Evolutionary conservation across 2,113 vertebrate species (phyloP).

Genomic region (Gallinago paraguaiae): DNA sequence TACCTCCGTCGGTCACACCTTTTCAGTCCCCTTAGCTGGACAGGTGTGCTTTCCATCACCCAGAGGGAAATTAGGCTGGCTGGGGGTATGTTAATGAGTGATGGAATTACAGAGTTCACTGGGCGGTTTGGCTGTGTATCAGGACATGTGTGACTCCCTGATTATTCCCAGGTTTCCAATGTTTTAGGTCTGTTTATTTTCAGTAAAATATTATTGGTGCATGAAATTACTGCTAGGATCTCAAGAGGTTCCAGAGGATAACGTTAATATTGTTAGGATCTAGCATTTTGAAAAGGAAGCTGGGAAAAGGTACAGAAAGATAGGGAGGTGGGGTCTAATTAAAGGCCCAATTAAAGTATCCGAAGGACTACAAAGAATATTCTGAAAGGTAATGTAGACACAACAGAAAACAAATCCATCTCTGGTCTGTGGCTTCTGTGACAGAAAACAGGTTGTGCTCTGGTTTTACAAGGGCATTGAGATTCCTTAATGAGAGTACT

Average conservation of each 20-base stretch:
- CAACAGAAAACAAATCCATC: conserved; percentile 16
- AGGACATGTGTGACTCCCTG: background rate
- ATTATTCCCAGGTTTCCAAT: conserved; percentile 10
- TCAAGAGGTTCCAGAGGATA: conserved; percentile 27
- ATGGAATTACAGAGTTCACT: background rate
- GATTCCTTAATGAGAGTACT: conserved; percentile 16
- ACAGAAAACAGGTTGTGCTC: conserved; percentile 29
- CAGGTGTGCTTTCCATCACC: background rate
- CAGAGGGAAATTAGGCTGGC: background rate
- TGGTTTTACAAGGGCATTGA: conserved; percentile 7
- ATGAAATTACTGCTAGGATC: conserved; percentile 40
- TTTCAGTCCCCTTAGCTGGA: background rate
- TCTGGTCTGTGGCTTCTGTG: conserved; percentile 20
- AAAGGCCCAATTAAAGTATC: conserved; percentile 20
- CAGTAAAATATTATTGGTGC: conserved; percentile 8
- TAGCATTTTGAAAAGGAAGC: background rate
- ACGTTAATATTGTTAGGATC: conserved; percentile 48
- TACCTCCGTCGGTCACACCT: conserved; percentile 1
- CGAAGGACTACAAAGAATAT: background rate
- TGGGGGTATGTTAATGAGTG: conserved; percentile 15
- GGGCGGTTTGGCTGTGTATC: background rate
- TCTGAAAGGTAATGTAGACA: background rate
- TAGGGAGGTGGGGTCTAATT: background rate
- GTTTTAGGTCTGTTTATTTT: conserved; percentile 53
- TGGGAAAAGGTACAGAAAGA: background rate